Evolutionary conservation across 2,888 invertebrate species (phyloP).

Genomic region (Arge pagana): DNA sequence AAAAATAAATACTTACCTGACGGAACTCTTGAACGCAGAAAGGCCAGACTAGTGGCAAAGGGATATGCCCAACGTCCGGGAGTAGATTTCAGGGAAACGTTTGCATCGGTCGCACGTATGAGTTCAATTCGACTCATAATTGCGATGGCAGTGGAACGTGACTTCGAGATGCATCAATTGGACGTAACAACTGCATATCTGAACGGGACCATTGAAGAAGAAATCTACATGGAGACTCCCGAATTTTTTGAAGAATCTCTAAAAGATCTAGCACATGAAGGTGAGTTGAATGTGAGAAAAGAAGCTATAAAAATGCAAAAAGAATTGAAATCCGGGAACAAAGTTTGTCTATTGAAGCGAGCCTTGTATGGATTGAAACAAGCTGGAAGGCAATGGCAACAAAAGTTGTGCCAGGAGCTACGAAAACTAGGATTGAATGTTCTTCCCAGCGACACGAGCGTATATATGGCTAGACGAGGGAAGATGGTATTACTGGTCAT

Average conservation of each 20-base stretch:
- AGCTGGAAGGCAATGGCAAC: slow-evolving; percentile 13
- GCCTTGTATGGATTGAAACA: slow-evolving; percentile 18
- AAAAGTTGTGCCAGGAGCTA: slow-evolving; percentile 4
- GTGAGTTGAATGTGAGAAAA: background rate
- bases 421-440: slow-evolving; percentile 9
- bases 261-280: background rate
- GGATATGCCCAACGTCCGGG: slow-evolving; percentile 25
- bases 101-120: slow-evolving; percentile 22
- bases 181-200: slow-evolving; percentile 27
- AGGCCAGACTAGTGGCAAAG: slow-evolving; percentile 25
- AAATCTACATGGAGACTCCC: slow-evolving; percentile 12
- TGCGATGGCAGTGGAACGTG: slow-evolving; percentile 21
- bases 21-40: slow-evolving; percentile 8
- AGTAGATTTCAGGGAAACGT: slow-evolving; percentile 23
- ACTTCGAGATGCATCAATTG: slow-evolving; percentile 26
- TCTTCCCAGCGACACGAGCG: slow-evolving; percentile 13
- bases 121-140: slow-evolving; percentile 23
- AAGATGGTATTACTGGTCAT: slow-evolving; percentile 7
- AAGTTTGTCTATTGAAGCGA: slow-evolving; percentile 6
- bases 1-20: slow-evolving; percentile 24
- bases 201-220: slow-evolving; percentile 23
- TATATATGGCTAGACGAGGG: slow-evolving; percentile 6
- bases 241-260: slow-evolving; percentile 6
- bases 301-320: slow-evolving; percentile 11
- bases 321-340: background rate